These are phyloP conservation scores for Aulostomus chinensis DNA, from an alignment of 2,797 vertebrate genomes.

Conservation along the genomic window DNA sequence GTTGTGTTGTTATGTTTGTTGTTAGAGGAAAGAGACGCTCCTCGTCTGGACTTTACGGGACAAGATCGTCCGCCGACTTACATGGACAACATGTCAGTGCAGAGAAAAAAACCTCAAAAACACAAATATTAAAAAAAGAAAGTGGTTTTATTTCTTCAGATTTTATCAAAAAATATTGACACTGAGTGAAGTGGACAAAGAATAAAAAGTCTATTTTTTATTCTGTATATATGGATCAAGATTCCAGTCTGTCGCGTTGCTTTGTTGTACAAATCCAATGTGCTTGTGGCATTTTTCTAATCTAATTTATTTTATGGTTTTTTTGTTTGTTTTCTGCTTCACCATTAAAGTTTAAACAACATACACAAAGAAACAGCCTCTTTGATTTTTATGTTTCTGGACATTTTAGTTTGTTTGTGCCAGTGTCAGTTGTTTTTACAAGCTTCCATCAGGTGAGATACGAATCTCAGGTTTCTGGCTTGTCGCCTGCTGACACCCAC, in stretches of 20 bases:
- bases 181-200: conserved; percentile 81
- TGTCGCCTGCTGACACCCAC: too few relatives aligned
- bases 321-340: conserved; percentile 74
- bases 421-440: too few relatives aligned
- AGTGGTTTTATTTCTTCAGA: conserved; percentile 65
- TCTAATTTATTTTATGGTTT: conserved; percentile 92
- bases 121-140: conserved; percentile 40
- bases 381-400: too few relatives aligned
- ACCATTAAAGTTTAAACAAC: conserved; percentile 84
- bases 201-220: conserved; percentile 82
- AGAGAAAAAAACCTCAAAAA: conserved; percentile 38
- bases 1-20: background rate
- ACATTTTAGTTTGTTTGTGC: too few relatives aligned
- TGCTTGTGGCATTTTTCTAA: conserved; percentile 88
- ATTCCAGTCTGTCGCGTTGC: conserved; percentile 78
- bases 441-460: too few relatives aligned
- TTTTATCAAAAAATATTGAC: conserved; percentile 66
- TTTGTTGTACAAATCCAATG: conserved; percentile 87
- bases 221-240: conserved; percentile 78
- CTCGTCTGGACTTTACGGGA: conserved; percentile 26
- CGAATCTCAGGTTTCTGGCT: too few relatives aligned
- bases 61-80: conserved; percentile 26
- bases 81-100: conserved; percentile 41
- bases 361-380: conserved; percentile 73
- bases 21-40: conserved; percentile 10